Conservation (phyloP, 2,113 vertebrate genomes). For the Phalacrocorax aristotelis region DNA sequence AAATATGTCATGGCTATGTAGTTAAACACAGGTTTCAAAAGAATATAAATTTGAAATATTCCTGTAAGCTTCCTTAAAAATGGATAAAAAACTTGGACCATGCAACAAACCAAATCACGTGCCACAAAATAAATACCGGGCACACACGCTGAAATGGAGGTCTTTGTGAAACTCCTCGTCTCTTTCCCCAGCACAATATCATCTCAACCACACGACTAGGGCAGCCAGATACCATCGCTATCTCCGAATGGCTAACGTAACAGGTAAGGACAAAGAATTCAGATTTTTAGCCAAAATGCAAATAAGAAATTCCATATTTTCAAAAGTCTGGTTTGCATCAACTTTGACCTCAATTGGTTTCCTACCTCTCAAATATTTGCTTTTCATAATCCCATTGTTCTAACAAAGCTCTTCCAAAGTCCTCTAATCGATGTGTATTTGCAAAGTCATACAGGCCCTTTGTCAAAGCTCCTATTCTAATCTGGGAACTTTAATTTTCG, state of each 20-base stretch:
- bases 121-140: neutral
- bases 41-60: neutral
- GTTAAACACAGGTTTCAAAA: neutral
- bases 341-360: neutral
- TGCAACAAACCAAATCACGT: neutral
- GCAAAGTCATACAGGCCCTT: constrained; percentile 5
- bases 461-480: constrained; percentile 8
- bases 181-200: neutral
- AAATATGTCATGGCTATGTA: neutral
- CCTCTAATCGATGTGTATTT: constrained; percentile 19
- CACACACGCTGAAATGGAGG: neutral
- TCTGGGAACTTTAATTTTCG: constrained; percentile 20
- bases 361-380: constrained; percentile 29
- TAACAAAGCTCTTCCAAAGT: constrained; percentile 12
- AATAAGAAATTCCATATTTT: neutral
- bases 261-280: neutral
- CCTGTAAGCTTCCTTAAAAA: neutral
- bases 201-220: neutral
- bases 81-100: neutral
- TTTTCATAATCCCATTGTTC: constrained; percentile 48
- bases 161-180: neutral
- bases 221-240: neutral
- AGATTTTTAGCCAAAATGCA: neutral
- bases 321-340: neutral
- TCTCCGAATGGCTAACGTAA: neutral